Evolutionary conservation across 2,888 invertebrate genomes (phyloP).

Genomic region (Drosophila lutescens): DNA sequence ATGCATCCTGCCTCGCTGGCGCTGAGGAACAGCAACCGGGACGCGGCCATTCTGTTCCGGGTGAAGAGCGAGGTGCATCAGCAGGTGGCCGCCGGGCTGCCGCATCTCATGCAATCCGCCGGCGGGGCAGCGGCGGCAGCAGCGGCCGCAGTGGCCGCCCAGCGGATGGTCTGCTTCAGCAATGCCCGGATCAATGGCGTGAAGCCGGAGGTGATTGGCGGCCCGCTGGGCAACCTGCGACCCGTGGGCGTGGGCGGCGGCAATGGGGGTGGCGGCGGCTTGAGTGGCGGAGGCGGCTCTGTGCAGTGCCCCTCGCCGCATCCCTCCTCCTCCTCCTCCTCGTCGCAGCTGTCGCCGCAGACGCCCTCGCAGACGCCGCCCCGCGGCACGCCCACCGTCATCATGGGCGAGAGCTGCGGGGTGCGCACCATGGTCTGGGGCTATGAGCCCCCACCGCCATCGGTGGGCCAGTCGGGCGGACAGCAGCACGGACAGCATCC

Average conservation of each 20-base stretch:
- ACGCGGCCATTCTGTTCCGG: constrained; percentile 84
- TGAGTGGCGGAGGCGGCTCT: constrained; percentile 53
- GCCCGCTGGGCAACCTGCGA: constrained; percentile 82
- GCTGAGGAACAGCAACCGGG: constrained; percentile 85
- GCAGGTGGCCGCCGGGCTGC: constrained; percentile 78
- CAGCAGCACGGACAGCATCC: constrained; percentile 37
- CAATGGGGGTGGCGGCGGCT: constrained; percentile 21
- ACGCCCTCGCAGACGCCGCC: constrained; percentile 84
- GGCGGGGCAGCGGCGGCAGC: constrained; percentile 81
- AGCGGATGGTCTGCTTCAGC: constrained; percentile 86
- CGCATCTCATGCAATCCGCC: constrained; percentile 82
- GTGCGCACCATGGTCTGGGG: constrained; percentile 90
- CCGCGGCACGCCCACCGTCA: constrained; percentile 92
- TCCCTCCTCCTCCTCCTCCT: constrained; percentile 82
- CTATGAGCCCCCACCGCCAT: constrained; percentile 85
- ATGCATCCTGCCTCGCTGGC: constrained; percentile 85
- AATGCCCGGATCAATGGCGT: constrained; percentile 90
- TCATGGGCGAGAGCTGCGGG: constrained; percentile 96
- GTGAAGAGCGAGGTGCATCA: constrained; percentile 84
- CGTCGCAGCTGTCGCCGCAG: constrained; percentile 83
- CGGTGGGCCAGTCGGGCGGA: constrained; percentile 36
- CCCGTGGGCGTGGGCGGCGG: constrained; percentile 65
- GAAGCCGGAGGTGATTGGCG: constrained; percentile 92
- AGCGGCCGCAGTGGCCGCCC: constrained; percentile 81
- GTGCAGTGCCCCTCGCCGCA: constrained; percentile 83